These are phyloP conservation scores for Discoglossus pictus DNA, from an alignment of 2,797 vertebrate genomes.

Conservation along the genomic window DNA sequence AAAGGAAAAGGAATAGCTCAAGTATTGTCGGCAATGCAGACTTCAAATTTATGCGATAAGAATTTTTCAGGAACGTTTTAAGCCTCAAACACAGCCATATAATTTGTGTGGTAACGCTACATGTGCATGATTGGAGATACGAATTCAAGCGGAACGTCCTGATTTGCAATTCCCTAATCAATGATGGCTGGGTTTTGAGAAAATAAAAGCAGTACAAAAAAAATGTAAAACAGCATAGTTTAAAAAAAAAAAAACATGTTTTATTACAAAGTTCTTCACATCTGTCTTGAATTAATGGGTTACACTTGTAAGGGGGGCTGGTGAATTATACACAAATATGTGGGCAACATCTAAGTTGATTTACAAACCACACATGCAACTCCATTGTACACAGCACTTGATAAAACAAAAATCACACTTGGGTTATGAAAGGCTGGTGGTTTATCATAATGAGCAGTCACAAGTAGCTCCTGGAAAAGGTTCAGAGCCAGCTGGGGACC, in stretches of 20 bases:
- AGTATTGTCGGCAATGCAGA: too few species aligned
- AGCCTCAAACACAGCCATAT: slow-evolving; percentile 1
- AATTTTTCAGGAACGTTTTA: background rate
- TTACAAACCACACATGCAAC: slow-evolving; percentile 2
- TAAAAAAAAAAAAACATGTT: slow-evolving; percentile 1
- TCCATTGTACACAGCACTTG: slow-evolving; percentile 6
- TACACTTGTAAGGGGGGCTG: slow-evolving; percentile 4
- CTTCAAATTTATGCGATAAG: slow-evolving; percentile 3
- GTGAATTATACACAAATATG: background rate
- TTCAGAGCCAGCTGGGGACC: slow-evolving; percentile 8
- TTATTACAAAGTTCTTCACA: slow-evolving; percentile 29
- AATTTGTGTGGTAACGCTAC: slow-evolving; percentile 2
- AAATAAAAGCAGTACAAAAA: background rate
- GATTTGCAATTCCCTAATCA: background rate
- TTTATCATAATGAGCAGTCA: slow-evolving; percentile 4
- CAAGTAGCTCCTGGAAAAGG: slow-evolving; percentile 1
- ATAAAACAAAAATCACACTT: slow-evolving; percentile 47
- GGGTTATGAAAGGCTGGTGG: slow-evolving; percentile 28
- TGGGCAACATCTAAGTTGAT: background rate
- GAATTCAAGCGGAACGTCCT: slow-evolving; percentile 26
- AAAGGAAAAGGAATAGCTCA: too few species aligned
- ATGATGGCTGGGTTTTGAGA: background rate
- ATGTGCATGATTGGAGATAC: slow-evolving; percentile 17
- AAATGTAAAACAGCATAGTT: background rate
- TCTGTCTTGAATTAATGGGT: slow-evolving; percentile 14